Base-by-base conservation (phyloP, 2,113 vertebrate genomes). In the Numenius arquata region DNA sequence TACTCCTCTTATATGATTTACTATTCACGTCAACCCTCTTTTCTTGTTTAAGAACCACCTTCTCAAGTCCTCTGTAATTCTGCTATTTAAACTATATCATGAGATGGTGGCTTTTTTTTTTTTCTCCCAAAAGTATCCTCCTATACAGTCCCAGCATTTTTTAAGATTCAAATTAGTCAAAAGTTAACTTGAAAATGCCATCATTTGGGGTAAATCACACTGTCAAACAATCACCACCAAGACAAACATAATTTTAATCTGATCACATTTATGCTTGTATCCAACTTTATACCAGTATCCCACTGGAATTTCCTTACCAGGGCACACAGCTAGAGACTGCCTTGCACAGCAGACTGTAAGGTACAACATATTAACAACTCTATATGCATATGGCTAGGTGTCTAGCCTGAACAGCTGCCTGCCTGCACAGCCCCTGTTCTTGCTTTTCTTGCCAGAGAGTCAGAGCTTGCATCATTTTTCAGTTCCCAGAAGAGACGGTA, bases 81-180 rank as follows among this genome's bases (percentile, higher is more conserved):
- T 96, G 15, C 13, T 97, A n/a, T 92, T 92, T 76, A 78, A 83
- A 96, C 47, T 84, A 23, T n/a, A 29, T 55, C 12, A 66, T 27
- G 11, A 5, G 34, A 5, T 32, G n/a, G 8, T 38, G n/a, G 16
- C 7, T 7, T 78, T 78, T 45, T 56, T 29, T 4, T 47, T 47
- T 47, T 47, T 11, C 26, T 47, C 40, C 26, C 4, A 73, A 67
- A 82, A 29, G 53, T 74, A 10, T 23, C 9, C 48, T 96, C 40
- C 70, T 52, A 88, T n/a, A 15, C 23, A 93, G 62, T 15, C 25
- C n/a, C 88, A 48, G 32, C 38, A 88, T 8, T 75, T 96, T 76
- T 72, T 84, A 55, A 89, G 96, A 72, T 96, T 92, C 79, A 36
- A 15, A 79, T 73, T 32, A 45, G 58, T 29, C 36, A 82, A 82